Evolutionary conservation across 2,888 invertebrate species (phyloP).

Genomic region (Alsophila aescularia): DNA sequence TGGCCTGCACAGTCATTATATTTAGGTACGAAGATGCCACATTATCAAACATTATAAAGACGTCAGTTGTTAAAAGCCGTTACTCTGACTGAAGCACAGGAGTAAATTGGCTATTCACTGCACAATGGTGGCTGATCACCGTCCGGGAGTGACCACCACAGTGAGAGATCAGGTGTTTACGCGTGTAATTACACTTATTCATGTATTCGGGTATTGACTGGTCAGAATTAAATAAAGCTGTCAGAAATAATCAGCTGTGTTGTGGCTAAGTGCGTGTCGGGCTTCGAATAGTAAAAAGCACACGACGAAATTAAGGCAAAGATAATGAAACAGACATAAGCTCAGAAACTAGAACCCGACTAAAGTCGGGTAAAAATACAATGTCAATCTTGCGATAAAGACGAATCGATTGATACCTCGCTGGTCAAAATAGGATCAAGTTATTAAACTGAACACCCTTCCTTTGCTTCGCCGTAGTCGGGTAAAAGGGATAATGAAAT

Average conservation of each 20-base stretch:
- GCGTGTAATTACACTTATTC: slow-evolving; percentile 62
- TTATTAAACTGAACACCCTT: too few species aligned
- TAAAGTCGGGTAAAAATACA: too few species aligned
- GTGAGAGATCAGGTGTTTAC: slow-evolving; percentile 56
- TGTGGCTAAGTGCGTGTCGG: slow-evolving; percentile 13
- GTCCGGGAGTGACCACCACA: slow-evolving; percentile 40
- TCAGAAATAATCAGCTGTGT: slow-evolving; percentile 21
- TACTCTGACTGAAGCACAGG: slow-evolving; percentile 51
- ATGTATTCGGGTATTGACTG: slow-evolving; percentile 34
- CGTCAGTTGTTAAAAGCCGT: slow-evolving; percentile 40
- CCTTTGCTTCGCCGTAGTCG: too few species aligned
- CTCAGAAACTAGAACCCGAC: too few species aligned
- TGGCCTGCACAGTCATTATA: background rate
- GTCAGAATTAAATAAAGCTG: slow-evolving; percentile 24
- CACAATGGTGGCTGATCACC: slow-evolving; percentile 43
- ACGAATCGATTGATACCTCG: too few species aligned
- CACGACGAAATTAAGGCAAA: too few species aligned
- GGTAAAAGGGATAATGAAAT: too few species aligned
- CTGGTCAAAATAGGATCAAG: too few species aligned
- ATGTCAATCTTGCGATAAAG: too few species aligned
- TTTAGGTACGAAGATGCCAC: background rate
- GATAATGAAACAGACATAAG: too few species aligned
- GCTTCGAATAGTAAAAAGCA: too few species aligned
- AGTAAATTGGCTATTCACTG: slow-evolving; percentile 70
- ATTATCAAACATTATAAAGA: slow-evolving; percentile 31